These are phyloP conservation scores for Catocala nupta DNA, from an alignment of 2,888 invertebrate genomes.

Conservation along the genomic window DNA sequence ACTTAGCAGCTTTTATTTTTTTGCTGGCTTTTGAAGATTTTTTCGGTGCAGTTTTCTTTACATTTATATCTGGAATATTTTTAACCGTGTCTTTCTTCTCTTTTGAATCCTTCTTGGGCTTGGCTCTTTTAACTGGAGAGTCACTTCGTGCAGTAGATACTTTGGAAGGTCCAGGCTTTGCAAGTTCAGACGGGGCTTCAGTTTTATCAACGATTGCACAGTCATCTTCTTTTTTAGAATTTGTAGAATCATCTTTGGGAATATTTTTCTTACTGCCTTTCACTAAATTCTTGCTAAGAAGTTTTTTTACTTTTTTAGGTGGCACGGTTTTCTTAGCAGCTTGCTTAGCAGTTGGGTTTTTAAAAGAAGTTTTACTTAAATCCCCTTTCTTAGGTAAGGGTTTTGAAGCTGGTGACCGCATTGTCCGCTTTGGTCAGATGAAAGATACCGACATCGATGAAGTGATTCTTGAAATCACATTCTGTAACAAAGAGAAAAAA, in stretches of 20 bases:
- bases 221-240: conserved; percentile 63
- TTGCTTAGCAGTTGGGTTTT: conserved; percentile 66
- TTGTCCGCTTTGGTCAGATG: conserved; percentile 76
- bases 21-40: conserved; percentile 61
- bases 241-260: conserved; percentile 64
- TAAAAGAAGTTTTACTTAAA: conserved; percentile 74
- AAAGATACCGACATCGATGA: conserved; percentile 75
- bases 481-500: conserved; percentile 75
- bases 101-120: conserved; percentile 71
- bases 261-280: conserved; percentile 70
- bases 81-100: conserved; percentile 77
- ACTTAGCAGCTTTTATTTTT: conserved; percentile 60
- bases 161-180: conserved; percentile 68
- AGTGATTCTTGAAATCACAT: conserved; percentile 71
- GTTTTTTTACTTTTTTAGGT: conserved; percentile 72
- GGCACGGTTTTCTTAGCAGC: conserved; percentile 69
- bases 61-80: conserved; percentile 47
- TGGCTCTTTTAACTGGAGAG: conserved; percentile 72
- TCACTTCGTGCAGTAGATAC: conserved; percentile 60
- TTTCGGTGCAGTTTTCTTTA: conserved; percentile 64
- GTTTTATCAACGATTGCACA: conserved; percentile 60
- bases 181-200: conserved; percentile 58
- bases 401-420: conserved; percentile 84
- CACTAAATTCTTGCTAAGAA: conserved; percentile 67
- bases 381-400: conserved; percentile 81